Conservation (phyloP, 2,113 vertebrate species). For the Cheirogaleus medius region DNA sequence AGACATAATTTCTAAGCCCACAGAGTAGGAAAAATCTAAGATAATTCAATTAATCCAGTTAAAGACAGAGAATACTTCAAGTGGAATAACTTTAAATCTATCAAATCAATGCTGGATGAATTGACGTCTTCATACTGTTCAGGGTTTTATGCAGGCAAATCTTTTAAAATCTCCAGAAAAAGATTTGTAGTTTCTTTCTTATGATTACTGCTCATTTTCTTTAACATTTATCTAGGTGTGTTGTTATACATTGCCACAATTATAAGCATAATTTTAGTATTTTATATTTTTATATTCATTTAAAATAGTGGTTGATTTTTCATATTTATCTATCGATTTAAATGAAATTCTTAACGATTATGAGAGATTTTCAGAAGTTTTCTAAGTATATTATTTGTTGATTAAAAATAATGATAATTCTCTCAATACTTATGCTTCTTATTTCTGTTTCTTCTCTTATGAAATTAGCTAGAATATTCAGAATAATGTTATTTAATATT, state of each 20-base stretch:
- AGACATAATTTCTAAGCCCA: background rate
- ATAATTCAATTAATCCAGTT: background rate
- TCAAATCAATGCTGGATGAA: constrained; percentile 17
- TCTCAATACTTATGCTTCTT: background rate
- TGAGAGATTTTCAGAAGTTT: background rate
- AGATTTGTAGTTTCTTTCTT: background rate
- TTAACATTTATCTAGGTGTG: background rate
- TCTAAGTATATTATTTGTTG: background rate
- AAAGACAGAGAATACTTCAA: background rate
- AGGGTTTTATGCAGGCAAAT: background rate
- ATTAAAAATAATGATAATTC: background rate
- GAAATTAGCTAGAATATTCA: background rate
- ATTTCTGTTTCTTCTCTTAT: background rate
- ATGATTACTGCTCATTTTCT: background rate
- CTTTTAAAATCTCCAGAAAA: background rate
- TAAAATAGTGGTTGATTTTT: constrained; percentile 11
- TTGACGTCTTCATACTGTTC: background rate
- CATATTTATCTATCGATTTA: background rate
- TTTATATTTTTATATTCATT: constrained; percentile 11
- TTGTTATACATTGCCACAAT: background rate
- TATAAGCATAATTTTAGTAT: background rate
- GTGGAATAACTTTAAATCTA: background rate
- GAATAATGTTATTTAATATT: background rate
- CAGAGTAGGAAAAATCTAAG: background rate
- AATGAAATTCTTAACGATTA: constrained; percentile 15